phyloP scores from a whole-genome alignment of 2,888 invertebrate genomes.

The Scrobipalpa costella region DNA sequence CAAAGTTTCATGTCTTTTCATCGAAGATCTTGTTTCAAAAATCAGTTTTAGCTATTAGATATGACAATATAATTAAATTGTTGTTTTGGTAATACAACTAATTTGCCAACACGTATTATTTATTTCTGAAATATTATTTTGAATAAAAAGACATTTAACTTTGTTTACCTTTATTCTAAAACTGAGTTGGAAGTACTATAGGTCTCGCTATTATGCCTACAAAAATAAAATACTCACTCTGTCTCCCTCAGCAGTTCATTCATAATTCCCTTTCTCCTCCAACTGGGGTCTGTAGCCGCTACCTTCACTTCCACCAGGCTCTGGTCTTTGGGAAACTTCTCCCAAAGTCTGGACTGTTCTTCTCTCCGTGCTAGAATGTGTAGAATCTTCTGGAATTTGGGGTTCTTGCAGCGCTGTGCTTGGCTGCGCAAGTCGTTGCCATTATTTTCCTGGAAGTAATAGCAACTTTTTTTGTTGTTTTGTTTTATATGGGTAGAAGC shows the following conservation, averaged over 20 bases:
- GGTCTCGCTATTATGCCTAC: background rate
- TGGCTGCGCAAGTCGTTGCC: conserved; percentile 63
- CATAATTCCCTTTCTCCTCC: conserved; percentile 85
- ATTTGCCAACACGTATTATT: no score
- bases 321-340: conserved; percentile 78
- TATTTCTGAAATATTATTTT: no score
- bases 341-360: conserved; percentile 77
- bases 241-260: conserved; percentile 82
- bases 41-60: no score
- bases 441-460: conserved; percentile 49
- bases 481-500: no score
- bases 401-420: conserved; percentile 76
- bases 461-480: background rate
- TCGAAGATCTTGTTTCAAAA: no score
- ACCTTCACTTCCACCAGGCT: conserved; percentile 83
- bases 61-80: no score
- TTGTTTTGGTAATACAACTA: no score
- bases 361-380: conserved; percentile 82
- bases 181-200: no score
- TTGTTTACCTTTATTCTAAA: no score
- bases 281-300: conserved; percentile 83
- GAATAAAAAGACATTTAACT: no score
- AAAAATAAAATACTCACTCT: conserved; percentile 72
- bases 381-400: conserved; percentile 84
- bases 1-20: no score